Conservation (phyloP, 2,113 vertebrate genomes). For the Ornithorhynchus anatinus region DNA sequence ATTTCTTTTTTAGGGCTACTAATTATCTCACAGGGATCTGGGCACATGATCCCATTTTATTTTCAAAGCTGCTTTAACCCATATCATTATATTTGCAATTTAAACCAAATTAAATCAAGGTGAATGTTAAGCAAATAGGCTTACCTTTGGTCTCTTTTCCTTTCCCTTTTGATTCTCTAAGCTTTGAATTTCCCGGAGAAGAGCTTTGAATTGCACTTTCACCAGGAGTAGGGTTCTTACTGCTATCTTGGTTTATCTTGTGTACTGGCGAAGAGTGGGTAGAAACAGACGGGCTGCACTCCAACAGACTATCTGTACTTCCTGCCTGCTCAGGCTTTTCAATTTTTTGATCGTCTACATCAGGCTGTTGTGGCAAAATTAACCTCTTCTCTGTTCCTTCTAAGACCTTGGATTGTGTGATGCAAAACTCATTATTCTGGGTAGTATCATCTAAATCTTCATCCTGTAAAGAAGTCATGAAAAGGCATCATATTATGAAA, state of each 20-base stretch:
- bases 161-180: constrained; percentile 85
- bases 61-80: too few species aligned
- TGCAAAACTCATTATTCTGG: constrained; percentile 31
- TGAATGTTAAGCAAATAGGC: neutral
- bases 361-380: constrained; percentile 59
- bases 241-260: constrained; percentile 70
- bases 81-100: too few species aligned
- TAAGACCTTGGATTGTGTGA: constrained; percentile 22
- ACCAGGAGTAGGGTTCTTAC: constrained; percentile 65
- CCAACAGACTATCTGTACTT: constrained; percentile 69
- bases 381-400: constrained; percentile 73
- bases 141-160: constrained; percentile 82
- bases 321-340: constrained; percentile 56
- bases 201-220: constrained; percentile 69
- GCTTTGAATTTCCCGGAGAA: constrained; percentile 78
- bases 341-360: constrained; percentile 62
- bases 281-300: constrained; percentile 77
- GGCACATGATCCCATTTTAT: too few species aligned
- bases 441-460: constrained; percentile 65
- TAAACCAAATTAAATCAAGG: too few species aligned
- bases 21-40: too few species aligned
- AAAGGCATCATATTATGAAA: too few species aligned
- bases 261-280: constrained; percentile 73
- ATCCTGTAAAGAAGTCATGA: constrained; percentile 60
- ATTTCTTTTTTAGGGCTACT: too few species aligned